Evolutionary conservation across 2,888 invertebrate species (phyloP), one percentile per base, ranked within the genome.

Genomic region (Carabus problematicus): DNA sequence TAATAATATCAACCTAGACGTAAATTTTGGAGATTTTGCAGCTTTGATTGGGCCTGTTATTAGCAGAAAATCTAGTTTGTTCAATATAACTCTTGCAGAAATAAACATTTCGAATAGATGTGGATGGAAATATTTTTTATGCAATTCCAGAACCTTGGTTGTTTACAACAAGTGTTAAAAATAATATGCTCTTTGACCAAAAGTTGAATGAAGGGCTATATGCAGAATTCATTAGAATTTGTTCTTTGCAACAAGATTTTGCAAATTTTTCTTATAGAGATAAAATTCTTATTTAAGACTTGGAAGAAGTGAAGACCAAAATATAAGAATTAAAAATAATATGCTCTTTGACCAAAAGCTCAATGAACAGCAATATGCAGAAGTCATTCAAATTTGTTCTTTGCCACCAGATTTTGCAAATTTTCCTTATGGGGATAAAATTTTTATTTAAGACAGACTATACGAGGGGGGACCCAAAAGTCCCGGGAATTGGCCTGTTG

Each of bases 141-240:
- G 90, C 92, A 0, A 86, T 91, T 42, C 94, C 95, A 77, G 90
- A 94, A 75, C 89, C 95, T 0, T 96, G 95, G 95, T 82, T 92
- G 7, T 91, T 91, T 75, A 87, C 89, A 0, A 89, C 90, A 76
- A 83, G 89, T 75, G 82, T 89, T 4, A 80, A 85, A 61, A 87
- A 89, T 73, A 91, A 91, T 76, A 93, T 97, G 73, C 79, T 94
- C 1, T 96, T 97, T 80, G 95, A 95, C 0, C 87, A 85, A 76
- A 83, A 85, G 72, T 89, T 86, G 87, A 89, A 89, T 74, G 83
- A 86, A 87, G 84, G 86, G 16, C 84, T 89, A 16, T 91, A 85
- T 80, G 91, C 85, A 79, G 83, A 86, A 58, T 88, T 87, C 43
- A 82, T 93, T 3, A 85, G 86, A 43, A 88, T 87, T 0, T 91